phyloP scores from a whole-genome alignment of 2,797 vertebrate species.

The Peromyscus nudipes region DNA sequence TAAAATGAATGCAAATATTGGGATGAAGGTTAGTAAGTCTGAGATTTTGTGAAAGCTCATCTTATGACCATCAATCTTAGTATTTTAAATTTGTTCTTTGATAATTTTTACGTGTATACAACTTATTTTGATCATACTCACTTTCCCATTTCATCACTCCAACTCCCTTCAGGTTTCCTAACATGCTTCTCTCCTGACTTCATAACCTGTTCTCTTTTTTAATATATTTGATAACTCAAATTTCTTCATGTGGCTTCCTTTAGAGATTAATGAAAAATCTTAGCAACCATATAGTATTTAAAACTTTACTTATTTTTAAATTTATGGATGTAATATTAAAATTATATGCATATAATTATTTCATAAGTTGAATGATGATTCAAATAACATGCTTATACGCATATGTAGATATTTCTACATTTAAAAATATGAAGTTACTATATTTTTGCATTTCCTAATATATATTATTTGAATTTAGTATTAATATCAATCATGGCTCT shows the following conservation, averaged over 20 bases:
- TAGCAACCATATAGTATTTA: not conserved
- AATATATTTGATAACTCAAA: not conserved
- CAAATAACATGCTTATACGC: not conserved
- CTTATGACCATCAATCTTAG: not conserved
- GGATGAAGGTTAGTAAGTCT: not conserved
- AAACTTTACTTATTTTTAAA: not conserved
- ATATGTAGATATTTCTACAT: not conserved
- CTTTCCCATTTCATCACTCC: not conserved
- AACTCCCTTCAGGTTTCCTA: no score
- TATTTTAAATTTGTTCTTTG: not conserved
- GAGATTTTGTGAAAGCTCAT: not conserved
- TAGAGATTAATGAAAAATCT: not conserved
- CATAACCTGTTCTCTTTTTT: not conserved
- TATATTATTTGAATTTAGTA: not conserved
- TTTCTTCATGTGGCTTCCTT: not conserved
- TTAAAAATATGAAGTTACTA: not conserved
- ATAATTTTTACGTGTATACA: not conserved
- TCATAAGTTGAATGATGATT: not conserved
- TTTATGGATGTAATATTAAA: not conserved
- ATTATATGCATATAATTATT: not conserved
- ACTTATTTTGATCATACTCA: not conserved
- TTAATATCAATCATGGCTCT: not conserved
- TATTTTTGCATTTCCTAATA: not conserved
- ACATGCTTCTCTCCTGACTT: not conserved
- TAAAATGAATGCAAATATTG: not conserved